Evolutionary conservation across 2,797 vertebrate species (phyloP).

Genomic region (Enteromius treurensis): DNA sequence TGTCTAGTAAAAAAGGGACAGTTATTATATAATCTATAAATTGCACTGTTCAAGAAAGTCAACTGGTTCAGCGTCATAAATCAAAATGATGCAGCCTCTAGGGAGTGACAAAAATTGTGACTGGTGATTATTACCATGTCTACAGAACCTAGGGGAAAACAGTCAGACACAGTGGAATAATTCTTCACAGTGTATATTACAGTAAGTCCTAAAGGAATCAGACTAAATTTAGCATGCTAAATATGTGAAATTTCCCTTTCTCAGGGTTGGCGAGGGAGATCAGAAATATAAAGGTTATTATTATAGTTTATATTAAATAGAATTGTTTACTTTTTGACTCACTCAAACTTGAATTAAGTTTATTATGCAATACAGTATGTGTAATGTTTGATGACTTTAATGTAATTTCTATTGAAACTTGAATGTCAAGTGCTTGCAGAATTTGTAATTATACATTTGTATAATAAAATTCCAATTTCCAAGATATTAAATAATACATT

Average conservation of each 20-base stretch:
- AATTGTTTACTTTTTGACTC: not conserved
- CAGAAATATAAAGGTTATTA: not conserved
- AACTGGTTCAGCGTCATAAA: not conserved
- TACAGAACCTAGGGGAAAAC: conserved; percentile 13
- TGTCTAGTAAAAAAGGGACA: not conserved
- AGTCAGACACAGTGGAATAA: not conserved
- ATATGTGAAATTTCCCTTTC: conserved; percentile 34
- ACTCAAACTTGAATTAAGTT: too few relatives aligned
- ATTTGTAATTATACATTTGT: not conserved
- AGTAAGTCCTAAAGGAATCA: not conserved
- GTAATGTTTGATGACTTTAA: not conserved
- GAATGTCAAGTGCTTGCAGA: not conserved
- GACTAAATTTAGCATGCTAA: conserved; percentile 27
- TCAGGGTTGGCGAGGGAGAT: not conserved
- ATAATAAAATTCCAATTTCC: not conserved
- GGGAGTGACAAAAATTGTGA: not conserved
- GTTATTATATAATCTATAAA: not conserved
- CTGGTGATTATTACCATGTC: conserved; percentile 16
- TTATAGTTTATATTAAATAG: not conserved
- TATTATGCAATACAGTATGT: not conserved
- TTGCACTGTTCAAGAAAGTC: conserved; percentile 11
- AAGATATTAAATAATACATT: not conserved
- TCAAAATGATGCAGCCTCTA: conserved; percentile 23
- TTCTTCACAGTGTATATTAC: not conserved
- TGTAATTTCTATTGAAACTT: not conserved